These are phyloP conservation scores for Phoenicopterus ruber DNA, from an alignment of 2,113 vertebrate genomes.

Conservation along the genomic window DNA sequence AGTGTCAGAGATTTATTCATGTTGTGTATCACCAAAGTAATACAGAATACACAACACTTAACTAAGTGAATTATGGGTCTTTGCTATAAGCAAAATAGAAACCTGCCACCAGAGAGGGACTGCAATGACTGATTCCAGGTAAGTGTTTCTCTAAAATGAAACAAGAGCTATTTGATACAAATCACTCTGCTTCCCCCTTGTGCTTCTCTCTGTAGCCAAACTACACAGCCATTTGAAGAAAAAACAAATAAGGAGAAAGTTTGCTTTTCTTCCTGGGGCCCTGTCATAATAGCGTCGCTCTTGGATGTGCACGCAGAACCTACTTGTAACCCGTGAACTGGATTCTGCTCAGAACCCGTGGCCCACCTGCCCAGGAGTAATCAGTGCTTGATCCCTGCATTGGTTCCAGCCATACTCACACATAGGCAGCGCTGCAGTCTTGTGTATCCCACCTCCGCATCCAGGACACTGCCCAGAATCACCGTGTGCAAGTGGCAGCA, in stretches of 20 bases:
- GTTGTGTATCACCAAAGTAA: not conserved
- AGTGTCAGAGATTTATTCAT: conserved; percentile 6
- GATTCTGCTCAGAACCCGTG: not conserved
- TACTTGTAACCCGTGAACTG: not conserved
- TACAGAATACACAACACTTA: conserved; percentile 22
- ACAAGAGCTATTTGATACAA: conserved; percentile 27
- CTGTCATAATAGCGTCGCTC: not conserved
- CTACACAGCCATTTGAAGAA: not conserved
- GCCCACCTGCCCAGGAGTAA: not conserved
- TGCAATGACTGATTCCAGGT: conserved; percentile 28
- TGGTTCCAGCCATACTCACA: not conserved
- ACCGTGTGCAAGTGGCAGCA: not conserved
- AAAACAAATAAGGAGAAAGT: conserved; percentile 19
- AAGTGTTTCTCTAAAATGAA: conserved; percentile 30
- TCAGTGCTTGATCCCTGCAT: not conserved
- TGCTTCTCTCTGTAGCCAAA: not conserved
- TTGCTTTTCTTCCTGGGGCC: not conserved
- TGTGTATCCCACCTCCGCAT: not conserved
- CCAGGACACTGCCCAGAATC: not conserved
- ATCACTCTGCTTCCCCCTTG: conserved; percentile 27
- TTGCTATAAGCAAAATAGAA: conserved; percentile 31
- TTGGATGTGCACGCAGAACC: not conserved
- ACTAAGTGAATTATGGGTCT: conserved; percentile 46
- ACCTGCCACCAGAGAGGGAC: conserved; percentile 20
- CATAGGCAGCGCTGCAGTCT: not conserved